Percentiles rank a stretch among this genome's conserved stretches.
phyloP scores from a whole-genome alignment of 2,113 vertebrate species.

The Zosterops lateralis region DNA sequence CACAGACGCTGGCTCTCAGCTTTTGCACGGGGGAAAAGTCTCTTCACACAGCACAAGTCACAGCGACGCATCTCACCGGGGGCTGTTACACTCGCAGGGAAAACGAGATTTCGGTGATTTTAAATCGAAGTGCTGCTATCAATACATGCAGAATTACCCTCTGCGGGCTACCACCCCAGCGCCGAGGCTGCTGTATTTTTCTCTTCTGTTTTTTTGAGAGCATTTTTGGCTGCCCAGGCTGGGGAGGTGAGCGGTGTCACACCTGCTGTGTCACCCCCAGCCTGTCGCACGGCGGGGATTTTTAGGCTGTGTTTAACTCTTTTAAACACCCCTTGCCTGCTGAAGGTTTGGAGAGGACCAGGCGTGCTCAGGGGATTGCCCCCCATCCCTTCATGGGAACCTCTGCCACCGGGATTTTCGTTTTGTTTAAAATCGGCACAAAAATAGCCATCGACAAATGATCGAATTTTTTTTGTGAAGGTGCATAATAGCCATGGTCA shows the following conservation, averaged over 20 bases:
- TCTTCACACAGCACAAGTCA: not conserved
- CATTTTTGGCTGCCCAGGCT: not conserved
- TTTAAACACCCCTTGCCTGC: not conserved
- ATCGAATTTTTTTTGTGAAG: not conserved
- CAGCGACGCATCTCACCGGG: rapidly evolving
- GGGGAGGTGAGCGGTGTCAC: not conserved
- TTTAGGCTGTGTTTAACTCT: rapidly evolving
- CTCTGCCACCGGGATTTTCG: rapidly evolving
- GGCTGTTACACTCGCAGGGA: rapidly evolving
- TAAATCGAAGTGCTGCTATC: not conserved
- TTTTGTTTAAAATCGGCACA: too few relatives aligned
- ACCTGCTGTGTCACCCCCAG: not conserved
- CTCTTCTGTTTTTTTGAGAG: not conserved
- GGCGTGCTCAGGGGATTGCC: rapidly evolving
- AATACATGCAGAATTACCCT: not conserved
- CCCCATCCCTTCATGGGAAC: rapidly evolving
- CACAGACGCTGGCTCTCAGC: rapidly evolving
- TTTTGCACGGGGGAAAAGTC: not conserved
- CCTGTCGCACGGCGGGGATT: not conserved
- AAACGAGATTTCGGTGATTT: not conserved
- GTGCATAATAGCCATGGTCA: not conserved
- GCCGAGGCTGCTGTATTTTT: not conserved
- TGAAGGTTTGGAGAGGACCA: not conserved
- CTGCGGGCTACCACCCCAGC: rapidly evolving
- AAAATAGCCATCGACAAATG: not conserved